Evolutionary conservation across 2,797 vertebrate genomes (phyloP), one percentile per base, ranked within the genome.

Genomic region (Chelon auratus): DNA sequence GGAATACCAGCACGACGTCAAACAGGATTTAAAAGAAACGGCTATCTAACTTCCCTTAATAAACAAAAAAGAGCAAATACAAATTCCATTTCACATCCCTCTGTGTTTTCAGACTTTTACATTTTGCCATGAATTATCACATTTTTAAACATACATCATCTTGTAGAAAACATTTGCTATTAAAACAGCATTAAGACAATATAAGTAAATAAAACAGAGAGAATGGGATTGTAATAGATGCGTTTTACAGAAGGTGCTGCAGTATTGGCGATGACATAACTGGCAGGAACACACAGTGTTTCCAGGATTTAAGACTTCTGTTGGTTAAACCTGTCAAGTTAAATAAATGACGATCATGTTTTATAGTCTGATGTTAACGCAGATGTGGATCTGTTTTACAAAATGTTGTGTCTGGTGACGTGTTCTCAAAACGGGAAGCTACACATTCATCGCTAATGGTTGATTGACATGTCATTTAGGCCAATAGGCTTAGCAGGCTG

Each of bases 121-220:
- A 68, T 77, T 84, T 86, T 85, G 84, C 68, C 83, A 82, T 74
- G 52, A 77, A 40, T 70, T 50, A 24, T 59, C 1, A 57, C 47
- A 77, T 80, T 40, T 52, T 43, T 50, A 47, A 78, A 80, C 68
- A 82, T 45, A 63, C 30, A 87, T 70, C 48, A 74, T 55, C 56
- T 77, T 0, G 55, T 91, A 89, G 71, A 88, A 90, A 89, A 91
- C 77, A 3, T 70, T 72, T 85, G 86, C 81, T 68, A 63, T 76
- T 77, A 78, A 89, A 89, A 83, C 72, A 84, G 79, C 82, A 82
- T 90, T 83, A 90, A 87, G 89, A 91, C 82, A 73, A 68, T 70
- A 81, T 64, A 62, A 78, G 82, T 75, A 81, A 86, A 75, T 51
- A 60, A 71, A 75, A 87, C 59, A 57, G 10, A 50, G 17, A 67